These are phyloP conservation scores for Cettia cetti DNA, from an alignment of 2,113 vertebrate genomes.

Conservation along the genomic window DNA sequence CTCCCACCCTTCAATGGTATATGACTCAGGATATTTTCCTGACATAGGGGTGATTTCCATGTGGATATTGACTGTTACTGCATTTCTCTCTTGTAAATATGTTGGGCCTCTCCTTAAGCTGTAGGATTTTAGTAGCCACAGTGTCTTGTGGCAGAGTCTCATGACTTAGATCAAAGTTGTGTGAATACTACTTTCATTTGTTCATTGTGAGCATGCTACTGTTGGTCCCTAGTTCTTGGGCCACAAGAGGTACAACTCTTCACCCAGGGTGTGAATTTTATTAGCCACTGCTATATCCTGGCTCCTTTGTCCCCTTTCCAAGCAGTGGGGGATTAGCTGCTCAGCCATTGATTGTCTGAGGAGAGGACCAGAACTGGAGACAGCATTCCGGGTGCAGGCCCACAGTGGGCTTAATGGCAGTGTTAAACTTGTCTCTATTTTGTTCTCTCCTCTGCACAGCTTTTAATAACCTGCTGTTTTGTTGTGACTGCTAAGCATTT, in stretches of 20 bases:
- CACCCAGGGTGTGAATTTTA: background rate
- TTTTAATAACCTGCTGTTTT: background rate
- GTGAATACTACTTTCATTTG: background rate
- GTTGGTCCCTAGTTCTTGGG: background rate
- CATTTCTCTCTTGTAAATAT: background rate
- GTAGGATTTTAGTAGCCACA: background rate
- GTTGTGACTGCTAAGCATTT: background rate
- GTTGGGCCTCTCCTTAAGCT: background rate
- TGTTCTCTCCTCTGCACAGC: background rate
- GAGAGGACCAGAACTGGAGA: background rate
- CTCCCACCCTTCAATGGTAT: background rate
- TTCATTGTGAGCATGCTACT: accelerated
- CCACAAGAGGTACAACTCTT: background rate
- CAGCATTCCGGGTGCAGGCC: background rate
- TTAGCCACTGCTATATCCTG: accelerated
- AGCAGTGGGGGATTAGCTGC: background rate
- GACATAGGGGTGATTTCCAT: background rate
- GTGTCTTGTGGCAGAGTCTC: background rate
- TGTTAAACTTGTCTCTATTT: background rate
- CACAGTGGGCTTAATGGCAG: background rate
- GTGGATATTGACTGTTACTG: background rate
- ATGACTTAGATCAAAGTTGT: background rate
- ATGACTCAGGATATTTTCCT: background rate
- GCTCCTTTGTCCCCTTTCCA: background rate
- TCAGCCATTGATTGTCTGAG: accelerated